These are phyloP conservation scores for Melanotaenia maccullochi DNA, from an alignment of 2,797 vertebrate species.

Conservation along the genomic window DNA sequence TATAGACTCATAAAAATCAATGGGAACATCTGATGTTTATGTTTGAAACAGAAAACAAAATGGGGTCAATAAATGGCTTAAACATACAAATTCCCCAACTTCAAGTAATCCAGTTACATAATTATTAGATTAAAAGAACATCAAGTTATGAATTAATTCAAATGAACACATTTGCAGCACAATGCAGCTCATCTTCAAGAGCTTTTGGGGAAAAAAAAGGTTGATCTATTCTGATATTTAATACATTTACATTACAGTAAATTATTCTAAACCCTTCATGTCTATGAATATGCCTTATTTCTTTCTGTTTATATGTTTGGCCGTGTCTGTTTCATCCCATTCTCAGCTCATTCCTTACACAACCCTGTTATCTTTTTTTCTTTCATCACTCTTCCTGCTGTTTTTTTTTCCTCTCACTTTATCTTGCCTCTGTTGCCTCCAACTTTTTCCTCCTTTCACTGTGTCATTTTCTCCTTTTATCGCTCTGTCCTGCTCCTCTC, in stretches of 20 bases:
- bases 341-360: conserved; percentile 54
- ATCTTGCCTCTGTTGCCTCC: conserved; percentile 46
- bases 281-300: conserved; percentile 48
- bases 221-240: conserved; percentile 23
- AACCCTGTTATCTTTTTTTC: conserved; percentile 54
- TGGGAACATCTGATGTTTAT: neutral
- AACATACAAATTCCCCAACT: neutral
- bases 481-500: conserved; percentile 36
- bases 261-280: conserved; percentile 17
- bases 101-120: neutral
- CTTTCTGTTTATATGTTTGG: conserved; percentile 61
- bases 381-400: conserved; percentile 56
- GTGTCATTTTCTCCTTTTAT: conserved; percentile 59
- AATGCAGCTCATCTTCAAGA: neutral
- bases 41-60: neutral
- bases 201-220: conserved; percentile 10
- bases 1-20: neutral
- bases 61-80: neutral
- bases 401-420: conserved; percentile 48
- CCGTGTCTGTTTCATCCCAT: conserved; percentile 53
- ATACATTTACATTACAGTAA: conserved; percentile 20
- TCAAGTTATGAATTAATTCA: neutral
- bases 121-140: neutral
- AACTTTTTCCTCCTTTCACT: conserved; percentile 41
- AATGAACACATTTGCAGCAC: neutral